These are phyloP conservation scores for Unio delphinus DNA, from an alignment of 2,888 invertebrate species.

Conservation along the genomic window DNA sequence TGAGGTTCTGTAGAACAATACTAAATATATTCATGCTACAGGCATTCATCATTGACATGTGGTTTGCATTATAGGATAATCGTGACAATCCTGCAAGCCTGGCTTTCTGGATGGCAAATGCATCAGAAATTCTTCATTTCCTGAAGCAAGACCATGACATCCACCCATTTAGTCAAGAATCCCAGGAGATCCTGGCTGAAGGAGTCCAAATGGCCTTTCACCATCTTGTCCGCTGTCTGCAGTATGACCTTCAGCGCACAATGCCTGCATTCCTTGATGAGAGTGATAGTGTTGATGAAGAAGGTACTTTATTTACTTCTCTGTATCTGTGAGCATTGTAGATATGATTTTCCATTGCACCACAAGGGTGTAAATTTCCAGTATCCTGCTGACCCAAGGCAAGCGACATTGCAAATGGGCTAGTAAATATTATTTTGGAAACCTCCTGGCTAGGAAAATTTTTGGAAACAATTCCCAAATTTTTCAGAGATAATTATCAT, in stretches of 20 bases:
- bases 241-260: slow-evolving; percentile 67
- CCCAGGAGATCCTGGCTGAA: slow-evolving; percentile 93
- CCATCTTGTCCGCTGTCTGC: slow-evolving; percentile 73
- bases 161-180: slow-evolving; percentile 85
- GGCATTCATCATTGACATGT: neutral
- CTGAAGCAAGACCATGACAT: slow-evolving; percentile 95
- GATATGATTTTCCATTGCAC: too few relatives aligned
- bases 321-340: neutral
- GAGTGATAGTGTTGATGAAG: slow-evolving; percentile 58
- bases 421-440: too few relatives aligned
- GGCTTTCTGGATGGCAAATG: slow-evolving; percentile 92
- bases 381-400: too few relatives aligned
- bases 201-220: slow-evolving; percentile 87
- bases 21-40: neutral
- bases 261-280: slow-evolving; percentile 70
- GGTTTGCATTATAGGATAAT: slow-evolving; percentile 50
- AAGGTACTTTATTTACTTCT: slow-evolving; percentile 11
- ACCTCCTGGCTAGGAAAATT: too few relatives aligned
- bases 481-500: too few relatives aligned
- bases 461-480: too few relatives aligned
- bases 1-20: neutral
- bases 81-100: slow-evolving; percentile 65
- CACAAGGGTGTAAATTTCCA: too few relatives aligned
- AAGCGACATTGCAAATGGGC: too few relatives aligned
- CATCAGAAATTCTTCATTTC: slow-evolving; percentile 96